Conservation (phyloP, 2,797 vertebrate genomes). For the Sardinella longiceps region DNA sequence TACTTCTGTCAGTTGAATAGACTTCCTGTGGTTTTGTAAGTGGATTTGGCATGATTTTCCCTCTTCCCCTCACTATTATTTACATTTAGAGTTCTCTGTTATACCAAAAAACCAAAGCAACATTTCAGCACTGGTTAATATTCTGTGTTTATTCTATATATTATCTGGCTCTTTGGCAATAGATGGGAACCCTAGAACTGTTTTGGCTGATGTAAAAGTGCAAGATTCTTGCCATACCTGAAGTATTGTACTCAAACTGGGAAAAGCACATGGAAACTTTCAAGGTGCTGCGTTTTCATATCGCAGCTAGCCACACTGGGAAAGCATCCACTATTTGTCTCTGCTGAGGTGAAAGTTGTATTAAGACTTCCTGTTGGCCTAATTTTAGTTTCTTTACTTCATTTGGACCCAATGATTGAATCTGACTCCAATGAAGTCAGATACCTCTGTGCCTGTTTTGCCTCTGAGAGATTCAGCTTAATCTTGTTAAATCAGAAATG, state of each 20-base stretch:
- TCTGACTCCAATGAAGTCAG: slow-evolving; percentile 37
- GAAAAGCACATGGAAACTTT: slow-evolving; percentile 15
- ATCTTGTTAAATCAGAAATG: neutral
- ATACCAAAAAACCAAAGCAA: neutral
- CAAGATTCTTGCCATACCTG: slow-evolving; percentile 2
- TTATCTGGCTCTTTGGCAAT: neutral
- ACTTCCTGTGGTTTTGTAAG: neutral
- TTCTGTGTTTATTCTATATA: neutral
- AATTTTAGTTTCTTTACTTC: slow-evolving; percentile 28
- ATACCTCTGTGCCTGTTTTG: neutral
- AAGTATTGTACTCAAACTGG: neutral
- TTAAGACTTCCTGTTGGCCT: slow-evolving; percentile 48
- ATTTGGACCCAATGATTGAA: slow-evolving; percentile 41
- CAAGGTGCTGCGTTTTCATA: slow-evolving; percentile 34
- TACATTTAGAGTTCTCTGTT: neutral
- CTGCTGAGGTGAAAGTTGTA: slow-evolving; percentile 50
- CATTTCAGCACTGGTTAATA: neutral
- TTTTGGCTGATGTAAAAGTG: neutral
- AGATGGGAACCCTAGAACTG: neutral
- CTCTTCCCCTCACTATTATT: neutral
- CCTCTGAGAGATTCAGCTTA: neutral
- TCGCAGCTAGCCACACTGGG: slow-evolving; percentile 22
- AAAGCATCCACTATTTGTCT: slow-evolving; percentile 41
- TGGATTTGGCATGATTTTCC: neutral
- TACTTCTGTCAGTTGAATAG: neutral